phyloP scores from a whole-genome alignment of 2,888 invertebrate species.

The Eristalis pertinax region DNA sequence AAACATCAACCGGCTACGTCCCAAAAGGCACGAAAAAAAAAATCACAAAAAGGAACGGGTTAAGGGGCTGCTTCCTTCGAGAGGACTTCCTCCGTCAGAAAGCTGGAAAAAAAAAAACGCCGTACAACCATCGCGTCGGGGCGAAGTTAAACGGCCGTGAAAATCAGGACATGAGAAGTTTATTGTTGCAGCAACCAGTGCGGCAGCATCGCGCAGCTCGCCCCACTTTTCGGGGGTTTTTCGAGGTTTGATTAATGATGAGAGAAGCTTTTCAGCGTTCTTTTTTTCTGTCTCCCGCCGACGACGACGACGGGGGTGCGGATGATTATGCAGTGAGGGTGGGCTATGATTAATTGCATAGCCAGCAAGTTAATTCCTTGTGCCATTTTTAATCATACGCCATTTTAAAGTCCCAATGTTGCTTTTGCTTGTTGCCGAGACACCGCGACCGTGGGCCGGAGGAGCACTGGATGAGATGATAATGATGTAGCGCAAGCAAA shows the following conservation, averaged over 20 bases:
- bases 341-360: slow-evolving; percentile 66
- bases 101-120: neutral
- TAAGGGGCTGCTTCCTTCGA: slow-evolving; percentile 26
- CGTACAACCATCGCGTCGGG: neutral
- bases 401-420: slow-evolving; percentile 65
- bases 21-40: neutral
- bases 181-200: slow-evolving; percentile 51
- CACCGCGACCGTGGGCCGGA: slow-evolving; percentile 2
- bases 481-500: slow-evolving; percentile 1
- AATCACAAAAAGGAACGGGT: slow-evolving; percentile 57
- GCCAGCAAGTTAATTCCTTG: slow-evolving; percentile 69
- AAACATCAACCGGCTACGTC: neutral
- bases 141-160: slow-evolving; percentile 63
- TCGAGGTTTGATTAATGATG: slow-evolving; percentile 68
- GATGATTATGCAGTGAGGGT: slow-evolving; percentile 45
- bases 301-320: neutral
- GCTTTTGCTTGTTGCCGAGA: slow-evolving; percentile 33
- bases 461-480: neutral
- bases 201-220: slow-evolving; percentile 53
- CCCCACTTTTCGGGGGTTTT: slow-evolving; percentile 56
- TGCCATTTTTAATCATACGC: slow-evolving; percentile 72
- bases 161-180: slow-evolving; percentile 71
- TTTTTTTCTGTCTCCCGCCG: slow-evolving; percentile 10
- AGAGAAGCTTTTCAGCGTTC: slow-evolving; percentile 65
- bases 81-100: slow-evolving; percentile 17